These are phyloP conservation scores for Lophius piscatorius DNA, from an alignment of 2,113 vertebrate genomes.

Conservation along the genomic window DNA sequence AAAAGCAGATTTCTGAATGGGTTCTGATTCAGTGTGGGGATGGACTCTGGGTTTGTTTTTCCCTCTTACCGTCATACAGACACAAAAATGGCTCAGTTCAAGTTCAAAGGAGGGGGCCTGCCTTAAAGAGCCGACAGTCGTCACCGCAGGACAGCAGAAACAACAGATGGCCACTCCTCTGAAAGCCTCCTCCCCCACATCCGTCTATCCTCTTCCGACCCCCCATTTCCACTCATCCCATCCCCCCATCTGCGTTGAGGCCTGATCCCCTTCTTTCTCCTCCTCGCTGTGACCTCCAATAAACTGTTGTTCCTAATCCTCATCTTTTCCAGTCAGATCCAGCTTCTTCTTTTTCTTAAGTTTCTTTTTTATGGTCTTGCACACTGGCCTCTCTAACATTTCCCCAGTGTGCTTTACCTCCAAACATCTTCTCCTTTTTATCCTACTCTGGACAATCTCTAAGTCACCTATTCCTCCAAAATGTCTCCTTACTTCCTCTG, in stretches of 20 bases:
- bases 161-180: conserved; percentile 75
- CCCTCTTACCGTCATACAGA: conserved; percentile 17
- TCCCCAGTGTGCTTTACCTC: neutral
- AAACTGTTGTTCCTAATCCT: conserved; percentile 33
- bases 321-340: conserved; percentile 14
- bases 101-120: conserved; percentile 64
- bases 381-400: neutral
- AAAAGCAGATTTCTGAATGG: too few species aligned
- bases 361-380: neutral
- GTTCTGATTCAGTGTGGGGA: too few species aligned
- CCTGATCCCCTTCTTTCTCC: conserved; percentile 51
- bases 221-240: conserved; percentile 52
- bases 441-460: neutral
- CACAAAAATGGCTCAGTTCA: conserved; percentile 61
- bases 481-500: conserved; percentile 25
- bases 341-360: neutral
- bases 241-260: conserved; percentile 54
- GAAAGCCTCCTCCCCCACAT: conserved; percentile 62
- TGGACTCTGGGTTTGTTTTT: neutral
- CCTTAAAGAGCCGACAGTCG: conserved; percentile 43
- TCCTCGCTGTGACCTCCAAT: conserved; percentile 23
- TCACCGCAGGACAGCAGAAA: conserved; percentile 66
- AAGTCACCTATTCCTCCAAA: conserved; percentile 12
- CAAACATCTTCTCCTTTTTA: conserved; percentile 5
- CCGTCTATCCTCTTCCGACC: conserved; percentile 46